phyloP scores from a whole-genome alignment of 2,113 vertebrate species.

The Lota lota region DNA sequence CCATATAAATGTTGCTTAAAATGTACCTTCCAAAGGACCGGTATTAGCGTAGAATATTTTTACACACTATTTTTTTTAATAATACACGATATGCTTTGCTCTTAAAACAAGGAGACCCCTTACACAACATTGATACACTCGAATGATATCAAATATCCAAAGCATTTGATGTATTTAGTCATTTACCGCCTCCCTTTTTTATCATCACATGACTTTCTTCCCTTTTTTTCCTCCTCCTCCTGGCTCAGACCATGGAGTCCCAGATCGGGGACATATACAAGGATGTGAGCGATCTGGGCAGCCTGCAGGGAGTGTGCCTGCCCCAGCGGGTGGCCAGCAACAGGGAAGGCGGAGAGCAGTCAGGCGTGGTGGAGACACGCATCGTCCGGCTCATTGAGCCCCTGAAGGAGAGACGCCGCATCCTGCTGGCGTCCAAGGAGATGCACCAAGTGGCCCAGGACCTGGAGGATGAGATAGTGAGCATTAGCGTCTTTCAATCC shows the following conservation, averaged over 20 bases:
- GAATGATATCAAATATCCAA: slow-evolving; percentile 32
- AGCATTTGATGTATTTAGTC: slow-evolving; percentile 14
- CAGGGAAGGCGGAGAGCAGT: slow-evolving; percentile 73
- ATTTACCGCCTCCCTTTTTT: slow-evolving; percentile 21
- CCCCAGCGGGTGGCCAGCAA: slow-evolving; percentile 78
- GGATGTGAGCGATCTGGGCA: slow-evolving; percentile 69
- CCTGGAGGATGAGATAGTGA: slow-evolving; percentile 91
- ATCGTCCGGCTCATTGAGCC: slow-evolving; percentile 84
- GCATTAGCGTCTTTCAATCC: slow-evolving; percentile 32
- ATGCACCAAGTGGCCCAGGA: slow-evolving; percentile 90
- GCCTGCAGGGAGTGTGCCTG: slow-evolving; percentile 75
- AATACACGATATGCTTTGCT: slow-evolving; percentile 26
- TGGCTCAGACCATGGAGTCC: slow-evolving; percentile 81
- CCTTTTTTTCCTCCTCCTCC: not conserved
- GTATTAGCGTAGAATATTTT: not conserved
- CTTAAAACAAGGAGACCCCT: slow-evolving; percentile 20
- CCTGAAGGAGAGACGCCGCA: slow-evolving; percentile 80
- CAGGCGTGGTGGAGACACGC: slow-evolving; percentile 74
- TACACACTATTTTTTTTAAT: slow-evolving; percentile 37
- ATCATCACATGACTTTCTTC: slow-evolving; percentile 31
- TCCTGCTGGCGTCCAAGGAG: slow-evolving; percentile 87
- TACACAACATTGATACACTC: slow-evolving; percentile 41
- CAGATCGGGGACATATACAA: slow-evolving; percentile 84
- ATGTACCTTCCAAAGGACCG: slow-evolving; percentile 9
- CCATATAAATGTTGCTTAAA: not conserved